These are phyloP conservation scores for Tympanuchus pallidicinctus DNA, from an alignment of 2,113 vertebrate species.

Conservation along the genomic window DNA sequence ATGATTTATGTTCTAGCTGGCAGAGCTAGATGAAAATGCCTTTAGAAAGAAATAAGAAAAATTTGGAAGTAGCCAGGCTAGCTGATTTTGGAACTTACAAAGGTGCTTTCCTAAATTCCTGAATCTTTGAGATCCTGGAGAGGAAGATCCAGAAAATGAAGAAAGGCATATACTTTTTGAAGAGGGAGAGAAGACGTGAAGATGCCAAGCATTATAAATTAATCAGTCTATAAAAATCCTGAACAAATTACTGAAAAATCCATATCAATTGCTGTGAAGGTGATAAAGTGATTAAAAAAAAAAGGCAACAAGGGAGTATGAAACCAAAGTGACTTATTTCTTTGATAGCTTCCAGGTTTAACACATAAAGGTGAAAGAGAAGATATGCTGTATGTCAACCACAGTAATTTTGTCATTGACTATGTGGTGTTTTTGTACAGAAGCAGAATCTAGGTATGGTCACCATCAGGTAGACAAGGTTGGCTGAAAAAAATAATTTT, in stretches of 20 bases:
- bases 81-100: background rate
- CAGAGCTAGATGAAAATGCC: background rate
- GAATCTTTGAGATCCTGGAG: background rate
- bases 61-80: background rate
- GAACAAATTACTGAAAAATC: background rate
- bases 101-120: background rate
- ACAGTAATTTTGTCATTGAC: background rate
- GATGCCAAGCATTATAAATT: background rate
- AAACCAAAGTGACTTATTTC: background rate
- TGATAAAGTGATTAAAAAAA: background rate
- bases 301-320: background rate
- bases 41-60: background rate
- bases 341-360: background rate
- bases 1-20: background rate
- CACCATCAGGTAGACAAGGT: background rate
- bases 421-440: rapidly evolving
- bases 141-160: background rate
- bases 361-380: background rate
- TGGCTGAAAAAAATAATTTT: background rate
- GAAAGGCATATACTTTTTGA: background rate
- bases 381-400: background rate
- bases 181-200: background rate
- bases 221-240: slow-evolving; percentile 1
- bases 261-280: slow-evolving; percentile 1
- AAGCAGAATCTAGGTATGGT: background rate